A percentile compares a stretch with the other conserved stretches of the same genome.
phyloP scores from a whole-genome alignment of 2,888 invertebrate genomes.

The Abrostola tripartita region DNA sequence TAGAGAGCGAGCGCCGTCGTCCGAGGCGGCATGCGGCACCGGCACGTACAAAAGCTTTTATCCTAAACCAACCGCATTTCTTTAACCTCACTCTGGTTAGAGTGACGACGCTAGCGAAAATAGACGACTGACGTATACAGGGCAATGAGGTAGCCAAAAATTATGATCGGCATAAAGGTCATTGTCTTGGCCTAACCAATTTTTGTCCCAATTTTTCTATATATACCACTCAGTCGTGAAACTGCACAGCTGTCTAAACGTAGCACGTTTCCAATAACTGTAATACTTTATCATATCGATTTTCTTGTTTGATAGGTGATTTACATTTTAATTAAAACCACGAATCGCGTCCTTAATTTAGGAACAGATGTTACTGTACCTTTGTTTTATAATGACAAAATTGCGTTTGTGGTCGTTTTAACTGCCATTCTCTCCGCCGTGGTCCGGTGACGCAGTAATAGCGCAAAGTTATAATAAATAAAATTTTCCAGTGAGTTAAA shows the following conservation, averaged over 20 bases:
- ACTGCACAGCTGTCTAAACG: constrained; percentile 30
- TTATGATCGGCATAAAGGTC: constrained; percentile 73
- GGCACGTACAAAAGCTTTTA: constrained; percentile 76
- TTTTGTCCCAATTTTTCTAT: constrained; percentile 54
- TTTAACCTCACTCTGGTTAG: constrained; percentile 68
- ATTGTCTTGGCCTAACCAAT: constrained; percentile 69
- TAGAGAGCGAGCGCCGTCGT: constrained; percentile 49
- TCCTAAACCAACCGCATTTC: constrained; percentile 72
- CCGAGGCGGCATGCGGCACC: constrained; percentile 57
- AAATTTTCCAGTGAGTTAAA: too few relatives aligned
- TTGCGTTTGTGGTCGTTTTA: background rate
- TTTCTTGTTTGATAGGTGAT: constrained; percentile 3
- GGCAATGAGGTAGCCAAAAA: constrained; percentile 67
- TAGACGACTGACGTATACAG: constrained; percentile 67
- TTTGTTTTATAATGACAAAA: constrained; percentile 2
- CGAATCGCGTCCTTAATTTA: background rate
- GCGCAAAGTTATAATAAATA: too few relatives aligned
- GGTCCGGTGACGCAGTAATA: background rate
- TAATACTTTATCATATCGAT: constrained; percentile 2
- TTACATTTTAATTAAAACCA: constrained; percentile 15
- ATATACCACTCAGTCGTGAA: constrained; percentile 21
- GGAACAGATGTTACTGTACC: constrained; percentile 11
- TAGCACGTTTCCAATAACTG: constrained; percentile 5
- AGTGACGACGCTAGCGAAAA: constrained; percentile 70
- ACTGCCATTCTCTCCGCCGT: background rate